These are phyloP conservation scores for Percina caprodes DNA, from an alignment of 2,113 vertebrate genomes.

Conservation along the genomic window DNA sequence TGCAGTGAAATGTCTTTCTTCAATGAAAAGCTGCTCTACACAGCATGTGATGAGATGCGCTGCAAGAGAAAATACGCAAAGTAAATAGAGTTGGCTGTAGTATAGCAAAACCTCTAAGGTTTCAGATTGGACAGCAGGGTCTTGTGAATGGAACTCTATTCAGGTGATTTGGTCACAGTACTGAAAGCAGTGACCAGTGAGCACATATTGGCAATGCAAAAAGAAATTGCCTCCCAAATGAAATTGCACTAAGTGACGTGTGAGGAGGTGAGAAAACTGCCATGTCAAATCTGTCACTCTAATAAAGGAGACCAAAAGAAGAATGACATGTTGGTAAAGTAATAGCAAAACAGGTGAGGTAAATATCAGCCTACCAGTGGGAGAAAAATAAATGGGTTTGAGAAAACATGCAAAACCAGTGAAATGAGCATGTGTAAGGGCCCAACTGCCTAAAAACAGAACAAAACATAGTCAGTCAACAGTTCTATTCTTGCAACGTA, in stretches of 20 bases:
- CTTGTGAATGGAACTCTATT: conserved; percentile 41
- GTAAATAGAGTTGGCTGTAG: conserved; percentile 45
- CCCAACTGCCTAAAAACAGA: conserved; percentile 50
- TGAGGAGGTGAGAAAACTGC: conserved; percentile 47
- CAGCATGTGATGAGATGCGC: conserved; percentile 57
- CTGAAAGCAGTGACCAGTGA: conserved; percentile 52
- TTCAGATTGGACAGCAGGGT: conserved; percentile 38
- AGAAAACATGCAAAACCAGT: conserved; percentile 64
- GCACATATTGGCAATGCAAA: conserved; percentile 32
- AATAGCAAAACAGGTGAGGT: conserved; percentile 43
- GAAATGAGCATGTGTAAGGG: conserved; percentile 37
- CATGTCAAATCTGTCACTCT: conserved; percentile 36
- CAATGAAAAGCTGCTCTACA: conserved; percentile 33
- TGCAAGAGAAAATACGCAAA: conserved; percentile 55
- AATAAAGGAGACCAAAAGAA: conserved; percentile 20
- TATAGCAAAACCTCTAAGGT: conserved; percentile 47
- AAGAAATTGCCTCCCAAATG: conserved; percentile 30
- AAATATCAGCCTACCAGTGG: conserved; percentile 43
- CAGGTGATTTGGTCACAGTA: conserved; percentile 45
- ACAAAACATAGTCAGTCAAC: conserved; percentile 55
- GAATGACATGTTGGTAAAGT: conserved; percentile 23
- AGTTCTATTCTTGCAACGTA: background rate
- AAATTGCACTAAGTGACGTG: conserved; percentile 47
- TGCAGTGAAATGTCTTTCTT: background rate
- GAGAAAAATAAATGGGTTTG: conserved; percentile 30